Base-by-base conservation (phyloP, 2,888 invertebrate species). In the Anodontia alba region DNA sequence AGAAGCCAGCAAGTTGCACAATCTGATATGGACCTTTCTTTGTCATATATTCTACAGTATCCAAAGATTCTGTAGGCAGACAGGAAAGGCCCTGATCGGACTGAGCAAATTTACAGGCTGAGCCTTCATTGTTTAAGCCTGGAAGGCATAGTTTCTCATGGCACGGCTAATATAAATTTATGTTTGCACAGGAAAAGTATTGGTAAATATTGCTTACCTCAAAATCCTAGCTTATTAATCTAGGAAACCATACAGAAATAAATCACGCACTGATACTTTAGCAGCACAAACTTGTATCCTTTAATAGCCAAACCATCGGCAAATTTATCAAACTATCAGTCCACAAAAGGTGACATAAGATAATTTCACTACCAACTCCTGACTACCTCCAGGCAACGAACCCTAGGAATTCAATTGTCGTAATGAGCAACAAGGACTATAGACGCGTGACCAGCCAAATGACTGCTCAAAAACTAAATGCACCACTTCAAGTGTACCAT, bases 381-480 rank as follows among this genome's bases (percentile, higher is more conserved):
- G 29, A 62, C 31, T 33, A 62, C 33, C 62, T 62, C 62, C 29
- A 62, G 33, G 33, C 54, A 31, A 62, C 33, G 62, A 33, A 62
- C 62, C 62, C 33, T 2, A 33, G 33, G 62, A 62, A 62, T 62
- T 33, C 62, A 62, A 62, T 62, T 33, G 62, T 20, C 62, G 33
- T 62, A 62, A 54, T 54, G 62, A 62, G 31, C 33, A 33, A 33
- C 33, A 62, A 62, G 29, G 62, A 26, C 62, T 33, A 62, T 62
- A 62, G 62, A 62, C 62, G 62, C 62, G 62, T 62, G 62, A 62
- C 62, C 33, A 29, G 62, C 33, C 33, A 29, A 62, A 62, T 62
- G 33, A 62, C 29, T 33, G 33, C 62, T 62, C 33, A 23, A 62
- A 62, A 62, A 20, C n/a, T 62, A 62, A 62, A 62, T 62, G 62